Evolutionary conservation across 1,140 invertebrate species (phyloP), one percentile per base, ranked within the genome.

Genomic region (Polyergus mexicanus): DNA sequence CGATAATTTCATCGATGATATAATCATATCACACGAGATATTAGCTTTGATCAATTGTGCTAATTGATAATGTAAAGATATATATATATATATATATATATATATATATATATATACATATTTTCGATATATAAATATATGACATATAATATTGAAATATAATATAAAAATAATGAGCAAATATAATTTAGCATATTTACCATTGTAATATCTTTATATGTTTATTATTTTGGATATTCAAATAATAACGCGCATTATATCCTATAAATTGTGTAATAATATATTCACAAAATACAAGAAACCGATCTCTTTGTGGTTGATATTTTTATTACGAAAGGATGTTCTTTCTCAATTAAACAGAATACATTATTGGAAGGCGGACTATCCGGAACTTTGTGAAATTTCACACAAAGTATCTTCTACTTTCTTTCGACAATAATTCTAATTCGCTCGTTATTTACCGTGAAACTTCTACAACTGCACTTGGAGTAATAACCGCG

Each of bases 381-480:
- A 25, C 68, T 60, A 72, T 38, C 51, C 25, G 32, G 63, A 72
- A 84, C 84, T 72, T 72, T 35, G 56, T 54, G 68, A 76, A 72
- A 85, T 72, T 77, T 62, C 35, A 22, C 56, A 47, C 77, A 25
- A 83, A 72, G 11, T 62, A 66, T 60, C 38, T 44, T 28, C 65
- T 78, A 78, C 87, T 68, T 47, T 68, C 69, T 25, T 60, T 62
- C 58, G 38, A 88, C 77, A 41, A 83, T 88, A 86, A 89, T 89
- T 88, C 87, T 86, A 88, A 74, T 89, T 54, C 77, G 62, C 56
- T 69, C 84, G 41, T 88, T 89, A 89, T 83, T 89, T 88, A 88
- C 84, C 58, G 65, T 71, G 41, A 25, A 89, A 89, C 69, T 89
- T 88, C 22, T 56, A 38, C 47, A 86, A 88, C 60, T 77, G 75